Percentiles rank a stretch among this genome's conserved stretches.
phyloP scores from a whole-genome alignment of 1,140 invertebrate species.

The Vanessa tameamea region DNA sequence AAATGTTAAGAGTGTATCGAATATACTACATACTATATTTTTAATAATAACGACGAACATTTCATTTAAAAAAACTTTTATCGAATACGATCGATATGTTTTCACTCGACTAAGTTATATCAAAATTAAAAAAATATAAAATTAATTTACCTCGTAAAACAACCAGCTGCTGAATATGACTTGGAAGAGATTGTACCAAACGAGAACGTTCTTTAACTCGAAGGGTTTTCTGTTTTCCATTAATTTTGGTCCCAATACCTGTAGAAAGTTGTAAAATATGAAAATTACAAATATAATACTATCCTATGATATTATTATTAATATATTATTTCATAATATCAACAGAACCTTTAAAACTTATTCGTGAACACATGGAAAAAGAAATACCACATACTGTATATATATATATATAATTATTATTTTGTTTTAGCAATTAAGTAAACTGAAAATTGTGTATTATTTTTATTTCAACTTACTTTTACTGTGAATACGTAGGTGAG shows the following conservation, averaged over 20 bases:
- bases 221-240: constrained; percentile 94
- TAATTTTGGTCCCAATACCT: constrained; percentile 87
- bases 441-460: neutral
- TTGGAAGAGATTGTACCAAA: constrained; percentile 93
- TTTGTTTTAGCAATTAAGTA: neutral
- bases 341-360: no score
- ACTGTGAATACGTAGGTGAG: constrained; percentile 89
- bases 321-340: no score
- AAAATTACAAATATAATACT: no score
- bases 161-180: constrained; percentile 92
- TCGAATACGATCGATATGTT: no score
- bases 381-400: neutral
- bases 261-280: constrained; percentile 43
- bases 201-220: constrained; percentile 88
- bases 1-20: no score
- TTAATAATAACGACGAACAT: no score
- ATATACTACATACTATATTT: no score
- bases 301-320: no score
- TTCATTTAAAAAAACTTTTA: no score
- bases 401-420: neutral
- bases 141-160: constrained; percentile 87
- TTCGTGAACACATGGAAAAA: no score
- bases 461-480: constrained; percentile 81
- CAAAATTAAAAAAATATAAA: no score
- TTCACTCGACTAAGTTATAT: no score